Evolutionary conservation across 2,113 vertebrate species (phyloP), one percentile per base, ranked within the genome.

Genomic region (Thalassarche chlororhynchos): DNA sequence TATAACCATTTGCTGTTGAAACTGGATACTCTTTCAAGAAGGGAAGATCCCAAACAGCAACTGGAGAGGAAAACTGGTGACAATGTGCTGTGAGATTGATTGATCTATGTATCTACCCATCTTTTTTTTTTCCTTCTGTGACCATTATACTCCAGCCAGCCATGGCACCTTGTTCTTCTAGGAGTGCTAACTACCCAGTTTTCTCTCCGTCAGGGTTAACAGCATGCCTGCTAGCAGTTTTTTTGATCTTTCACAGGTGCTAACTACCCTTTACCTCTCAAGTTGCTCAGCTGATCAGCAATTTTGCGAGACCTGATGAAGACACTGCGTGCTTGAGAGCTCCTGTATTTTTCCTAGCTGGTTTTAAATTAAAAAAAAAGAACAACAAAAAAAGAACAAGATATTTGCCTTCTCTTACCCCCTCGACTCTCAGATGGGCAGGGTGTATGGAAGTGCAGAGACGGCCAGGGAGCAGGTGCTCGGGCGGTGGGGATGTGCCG

Each of bases 391-490:
- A 23, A 32, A 18, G 7, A 15, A 6, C 15, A 6, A 32, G 1
- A 12, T 18, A 29, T 68, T 76, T 46, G 18, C 4, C 4, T 85
- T 68, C 31, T 69, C 6, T 38, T 28, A 21, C 3, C 9, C 36
- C 16, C 10, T 55, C 1, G 2, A 1, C 14, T 86, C 18, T 61
- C 49, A 65, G 21, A 44, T 11, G 55, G 16, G 36, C 42, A 57
- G 36, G 12, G 12, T 26, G 6, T 14, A 5, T 0, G 0, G 36
- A 28, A 66, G n/a, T 4, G 4, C 17, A 10, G 71, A 44, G 51
- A 9, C 1, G 1, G 25, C 13, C 0, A 0, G 17, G 38, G n/a
- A 13, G 34, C 2, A 8, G 70, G n/a, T 29, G n/a, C 40, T 32
- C 0, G 6, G 52, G 46, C 5, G 2, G 28, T 19, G 40, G 42